Base-by-base conservation (phyloP, 2,888 invertebrate species). In the Masnerella sp. region DNA sequence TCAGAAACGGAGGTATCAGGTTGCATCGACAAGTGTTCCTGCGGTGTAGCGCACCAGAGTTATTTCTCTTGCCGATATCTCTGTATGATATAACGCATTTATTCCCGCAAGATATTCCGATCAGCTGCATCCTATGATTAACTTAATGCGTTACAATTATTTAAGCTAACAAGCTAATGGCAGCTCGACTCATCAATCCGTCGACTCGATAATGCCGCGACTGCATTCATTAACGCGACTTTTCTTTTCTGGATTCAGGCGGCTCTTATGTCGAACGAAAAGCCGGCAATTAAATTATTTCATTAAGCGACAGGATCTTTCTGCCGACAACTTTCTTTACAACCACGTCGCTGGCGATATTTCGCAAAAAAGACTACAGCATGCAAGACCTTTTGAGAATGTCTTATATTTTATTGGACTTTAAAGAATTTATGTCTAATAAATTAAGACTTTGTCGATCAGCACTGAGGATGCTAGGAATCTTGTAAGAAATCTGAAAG, bases 321-420 rank as follows among this genome's bases (percentile, higher is more conserved):
- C 22, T 25, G 20, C 0, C 9, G 28, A 58, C 15, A 45, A 52
- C 58, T 68, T 68, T 68, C 59, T 42, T 52, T 25, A 11, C 2
- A 18, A 34, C 32, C 28, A 42, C 40, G 34, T 58, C 12, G 30
- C 12, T 4, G 34, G 30, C 11, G 17, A 38, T 20, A 32, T 25
- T 59, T 28, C 25, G 15, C 1, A 51, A 45, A 61, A 59, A 56
- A 9, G 14, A 14, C 8, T 15, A 43, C 28, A 5, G 18, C 17
- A 15, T 17, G 38, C n/a, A 17, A 17, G 25, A 12, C 20, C 22
- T 49, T 36, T 28, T 1, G 51, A 11, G 58, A 52, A 68, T 52
- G 59, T 43, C 14, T 43, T 38, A 36, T 18, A 59, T 45, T 68
- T 68, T 51, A 68, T 68, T 59, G 68, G 34, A 34, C 28, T 58